Conservation (phyloP, 2,888 invertebrate genomes). For the Argyresthia albistria region DNA sequence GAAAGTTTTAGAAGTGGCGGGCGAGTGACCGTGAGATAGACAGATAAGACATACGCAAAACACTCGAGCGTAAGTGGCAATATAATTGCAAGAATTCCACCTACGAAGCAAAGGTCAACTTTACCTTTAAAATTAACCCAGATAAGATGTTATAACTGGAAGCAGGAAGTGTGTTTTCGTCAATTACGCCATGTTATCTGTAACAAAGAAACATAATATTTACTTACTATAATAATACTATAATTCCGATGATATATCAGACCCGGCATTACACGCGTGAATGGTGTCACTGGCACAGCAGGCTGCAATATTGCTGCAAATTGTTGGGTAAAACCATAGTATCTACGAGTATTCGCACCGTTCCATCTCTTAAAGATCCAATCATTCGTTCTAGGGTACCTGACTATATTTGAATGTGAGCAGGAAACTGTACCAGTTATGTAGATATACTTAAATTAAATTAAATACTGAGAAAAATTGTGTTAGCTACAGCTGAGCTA, state of each 20-base stretch:
- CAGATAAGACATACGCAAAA: neutral
- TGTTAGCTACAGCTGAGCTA: no score
- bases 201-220: slow-evolving; percentile 25
- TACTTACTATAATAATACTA: slow-evolving; percentile 3
- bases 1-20: neutral
- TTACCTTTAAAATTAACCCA: slow-evolving; percentile 5
- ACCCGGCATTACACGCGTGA: neutral
- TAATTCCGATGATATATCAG: neutral
- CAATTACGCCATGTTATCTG: slow-evolving; percentile 43
- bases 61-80: neutral
- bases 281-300: neutral
- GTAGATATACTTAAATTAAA: no score
- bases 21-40: neutral
- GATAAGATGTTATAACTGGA: neutral
- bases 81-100: neutral
- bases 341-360: no score
- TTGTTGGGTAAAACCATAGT: neutral
- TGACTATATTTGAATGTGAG: no score
- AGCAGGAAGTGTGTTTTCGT: slow-evolving; percentile 13
- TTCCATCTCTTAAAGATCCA: no score
- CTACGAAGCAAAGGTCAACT: neutral
- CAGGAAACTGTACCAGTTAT: no score
- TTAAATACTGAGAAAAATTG: no score
- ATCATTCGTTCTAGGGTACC: no score
- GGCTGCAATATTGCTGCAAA: neutral